These are phyloP conservation scores for Alouatta palliata DNA, from an alignment of 2,113 vertebrate genomes.

Conservation along the genomic window DNA sequence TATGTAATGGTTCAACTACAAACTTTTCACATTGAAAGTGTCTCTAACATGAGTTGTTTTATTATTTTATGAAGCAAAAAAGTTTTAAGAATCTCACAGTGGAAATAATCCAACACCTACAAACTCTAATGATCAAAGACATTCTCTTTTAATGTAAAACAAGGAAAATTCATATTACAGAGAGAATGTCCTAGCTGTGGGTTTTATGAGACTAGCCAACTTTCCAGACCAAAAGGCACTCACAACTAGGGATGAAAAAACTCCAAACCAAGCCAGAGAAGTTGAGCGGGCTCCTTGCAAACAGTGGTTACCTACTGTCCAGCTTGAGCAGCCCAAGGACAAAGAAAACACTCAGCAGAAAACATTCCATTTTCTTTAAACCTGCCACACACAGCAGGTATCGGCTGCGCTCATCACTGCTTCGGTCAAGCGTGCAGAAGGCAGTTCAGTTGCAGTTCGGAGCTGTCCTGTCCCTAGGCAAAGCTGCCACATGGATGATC, in stretches of 20 bases:
- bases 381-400: neutral
- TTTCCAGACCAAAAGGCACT: constrained; percentile 89
- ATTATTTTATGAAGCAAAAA: constrained; percentile 74
- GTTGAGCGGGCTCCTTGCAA: constrained; percentile 53
- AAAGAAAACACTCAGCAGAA: constrained; percentile 46
- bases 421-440: constrained; percentile 50
- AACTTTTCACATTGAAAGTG: constrained; percentile 80
- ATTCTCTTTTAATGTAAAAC: constrained; percentile 82
- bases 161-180: constrained; percentile 83
- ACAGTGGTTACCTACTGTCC: constrained; percentile 63
- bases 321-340: constrained; percentile 56
- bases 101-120: constrained; percentile 84
- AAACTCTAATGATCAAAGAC: constrained; percentile 87
- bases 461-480: constrained; percentile 78
- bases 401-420: constrained; percentile 51
- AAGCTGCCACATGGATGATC: constrained; percentile 81
- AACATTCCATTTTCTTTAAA: neutral
- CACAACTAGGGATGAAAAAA: constrained; percentile 85
- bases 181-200: constrained; percentile 82
- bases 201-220: constrained; percentile 84
- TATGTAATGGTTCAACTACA: constrained; percentile 81
- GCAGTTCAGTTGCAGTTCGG: constrained; percentile 41
- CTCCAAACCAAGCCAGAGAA: constrained; percentile 73
- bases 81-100: constrained; percentile 83
- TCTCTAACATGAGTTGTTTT: constrained; percentile 82